Evolutionary conservation across 2,113 vertebrate genomes (phyloP), one percentile per base, ranked within the genome.

Genomic region (Cynocephalus volans): DNA sequence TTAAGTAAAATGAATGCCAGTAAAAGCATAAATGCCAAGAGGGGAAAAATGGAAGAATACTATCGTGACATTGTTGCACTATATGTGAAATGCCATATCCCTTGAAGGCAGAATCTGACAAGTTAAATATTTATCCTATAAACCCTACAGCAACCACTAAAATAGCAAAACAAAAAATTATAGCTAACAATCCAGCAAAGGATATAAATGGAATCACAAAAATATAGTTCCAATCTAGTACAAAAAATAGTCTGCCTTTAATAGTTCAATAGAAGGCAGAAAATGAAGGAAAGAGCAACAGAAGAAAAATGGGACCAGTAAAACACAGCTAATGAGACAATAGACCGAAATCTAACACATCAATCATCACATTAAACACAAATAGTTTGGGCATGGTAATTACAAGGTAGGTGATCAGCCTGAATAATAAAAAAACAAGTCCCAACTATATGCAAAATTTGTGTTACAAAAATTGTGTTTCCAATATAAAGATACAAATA

Each of bases 401-500:
- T 75, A 56, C 83, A 81, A 76, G 33, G 23, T n/a, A 70, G 45
- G n/a, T 72, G 87, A 50, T 58, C 80, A 92, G 33, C 36, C 1
- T 45, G 41, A 65, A 77, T 54, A 45, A 83, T n/a, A 86, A 91
- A 58, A 84, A 56, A 75, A 1, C 24, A 90, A 90, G 28, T 45
- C 17, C 70, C 19, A 76, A 41, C 41, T 67, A 33, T 54, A 17
- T n/a, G 45, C 21, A 41, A 41, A 41, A 41, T 41, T 41, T 41
- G 41, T 41, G 41, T 41, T 41, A 26, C 54, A 72, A 75, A 21
- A 93, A 33, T 21, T 28, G 9, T 62, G 33, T 79, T 90, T 93
- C 90, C 94, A 94, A 81, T 60, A 24, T 81, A 76, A 96, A 88
- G 48, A 23, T 60, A 64, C 10, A 79, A 62, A 65, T 24, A 93